phyloP scores from a whole-genome alignment of 35 echinoderm and acorn worm genomes.

The Ophioderma brevispina region DNA sequence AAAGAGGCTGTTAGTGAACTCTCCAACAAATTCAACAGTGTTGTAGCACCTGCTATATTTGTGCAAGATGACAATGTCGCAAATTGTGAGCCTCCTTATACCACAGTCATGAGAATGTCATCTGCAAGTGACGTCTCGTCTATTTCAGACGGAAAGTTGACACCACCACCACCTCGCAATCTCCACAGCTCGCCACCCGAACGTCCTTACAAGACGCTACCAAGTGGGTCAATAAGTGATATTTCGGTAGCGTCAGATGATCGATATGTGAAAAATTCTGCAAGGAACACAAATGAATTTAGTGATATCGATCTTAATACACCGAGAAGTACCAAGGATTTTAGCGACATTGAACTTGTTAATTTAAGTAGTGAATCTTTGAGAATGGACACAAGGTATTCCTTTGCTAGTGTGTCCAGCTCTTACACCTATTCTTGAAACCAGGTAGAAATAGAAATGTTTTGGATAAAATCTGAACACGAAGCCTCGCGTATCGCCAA shows the following conservation, averaged over 20 bases:
- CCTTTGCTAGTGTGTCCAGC: too few species aligned
- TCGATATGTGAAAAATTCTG: too few species aligned
- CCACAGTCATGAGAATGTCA: background rate
- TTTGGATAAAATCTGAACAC: too few species aligned
- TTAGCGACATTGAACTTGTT: background rate
- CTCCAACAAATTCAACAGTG: background rate
- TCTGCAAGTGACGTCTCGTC: background rate
- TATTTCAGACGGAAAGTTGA: background rate
- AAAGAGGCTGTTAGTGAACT: background rate
- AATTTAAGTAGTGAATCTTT: slow-evolving; percentile 2
- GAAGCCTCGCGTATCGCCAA: too few species aligned
- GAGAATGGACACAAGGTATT: slow-evolving; percentile 6
- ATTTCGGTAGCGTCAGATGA: background rate
- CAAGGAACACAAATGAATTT: background rate
- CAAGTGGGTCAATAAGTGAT: background rate
- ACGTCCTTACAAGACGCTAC: background rate
- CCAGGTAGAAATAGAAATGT: background rate
- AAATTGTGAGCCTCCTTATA: background rate
- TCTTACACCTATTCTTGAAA: background rate
- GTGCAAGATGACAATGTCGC: background rate
- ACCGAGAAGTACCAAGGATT: background rate
- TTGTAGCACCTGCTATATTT: background rate
- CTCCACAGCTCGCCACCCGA: too few species aligned
- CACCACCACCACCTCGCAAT: background rate
- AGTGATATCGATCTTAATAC: background rate